Evolutionary conservation across 2,888 invertebrate genomes (phyloP).

Genomic region (Ornithoptera priamus): DNA sequence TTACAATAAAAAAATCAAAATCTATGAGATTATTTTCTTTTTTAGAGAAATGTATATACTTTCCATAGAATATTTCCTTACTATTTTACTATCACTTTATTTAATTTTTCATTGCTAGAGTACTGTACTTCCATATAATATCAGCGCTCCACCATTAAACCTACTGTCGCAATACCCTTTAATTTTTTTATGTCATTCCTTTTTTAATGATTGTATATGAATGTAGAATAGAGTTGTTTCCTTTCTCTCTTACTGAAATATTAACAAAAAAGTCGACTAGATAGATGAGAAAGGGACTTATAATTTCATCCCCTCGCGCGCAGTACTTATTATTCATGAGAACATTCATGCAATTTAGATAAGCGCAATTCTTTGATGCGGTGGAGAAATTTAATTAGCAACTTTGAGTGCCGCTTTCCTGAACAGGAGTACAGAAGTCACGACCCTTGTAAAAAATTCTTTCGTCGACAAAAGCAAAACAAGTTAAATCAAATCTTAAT

Average conservation of each 20-base stretch:
- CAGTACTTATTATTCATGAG: slow-evolving; percentile 56
- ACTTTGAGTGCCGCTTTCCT: slow-evolving; percentile 46
- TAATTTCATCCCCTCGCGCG: slow-evolving; percentile 37
- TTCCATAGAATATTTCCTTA: too few species aligned
- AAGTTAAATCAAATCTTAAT: neutral
- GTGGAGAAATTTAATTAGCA: slow-evolving; percentile 64
- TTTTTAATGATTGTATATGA: too few species aligned
- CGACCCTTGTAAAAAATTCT: neutral
- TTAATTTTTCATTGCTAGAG: too few species aligned
- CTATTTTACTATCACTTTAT: too few species aligned
- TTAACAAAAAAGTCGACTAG: neutral
- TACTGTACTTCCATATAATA: too few species aligned
- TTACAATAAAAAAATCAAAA: too few species aligned
- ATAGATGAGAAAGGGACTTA: neutral
- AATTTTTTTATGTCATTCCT: too few species aligned
- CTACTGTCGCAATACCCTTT: too few species aligned
- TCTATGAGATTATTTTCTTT: too few species aligned
- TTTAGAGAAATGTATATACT: too few species aligned
- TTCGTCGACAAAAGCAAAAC: neutral
- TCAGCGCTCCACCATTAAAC: too few species aligned
- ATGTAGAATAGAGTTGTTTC: too few species aligned
- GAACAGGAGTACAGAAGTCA: neutral
- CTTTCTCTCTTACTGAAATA: neutral
- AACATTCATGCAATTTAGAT: slow-evolving; percentile 63
- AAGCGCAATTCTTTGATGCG: slow-evolving; percentile 51